These are phyloP conservation scores for Tubiluchus corallicola DNA, from an alignment of 2,888 invertebrate species.

Conservation along the genomic window DNA sequence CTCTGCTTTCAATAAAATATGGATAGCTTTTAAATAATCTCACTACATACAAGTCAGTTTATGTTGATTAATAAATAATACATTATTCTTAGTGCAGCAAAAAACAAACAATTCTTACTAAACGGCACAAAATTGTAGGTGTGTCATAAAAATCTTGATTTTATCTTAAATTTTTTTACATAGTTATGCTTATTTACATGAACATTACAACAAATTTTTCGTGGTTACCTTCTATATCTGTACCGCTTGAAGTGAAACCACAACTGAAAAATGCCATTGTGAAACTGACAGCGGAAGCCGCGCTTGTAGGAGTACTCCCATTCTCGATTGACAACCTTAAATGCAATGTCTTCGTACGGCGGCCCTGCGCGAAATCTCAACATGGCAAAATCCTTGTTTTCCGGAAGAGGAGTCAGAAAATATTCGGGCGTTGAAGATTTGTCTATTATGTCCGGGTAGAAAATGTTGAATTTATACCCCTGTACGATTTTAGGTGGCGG, in stretches of 20 bases:
- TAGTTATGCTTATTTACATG: no score
- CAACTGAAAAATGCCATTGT: constrained; percentile 96
- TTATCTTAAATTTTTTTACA: no score
- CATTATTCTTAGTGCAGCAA: no score
- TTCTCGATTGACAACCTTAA: constrained; percentile 94
- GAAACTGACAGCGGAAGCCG: constrained; percentile 96
- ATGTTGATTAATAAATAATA: no score
- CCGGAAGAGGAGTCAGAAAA: constrained; percentile 58
- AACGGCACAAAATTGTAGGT: no score
- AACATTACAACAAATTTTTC: background rate
- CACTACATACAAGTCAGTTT: no score
- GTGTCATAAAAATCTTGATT: no score
- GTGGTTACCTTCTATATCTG: constrained; percentile 50
- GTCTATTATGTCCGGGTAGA: constrained; percentile 96
- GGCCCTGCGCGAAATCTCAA: constrained; percentile 93
- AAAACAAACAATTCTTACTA: no score
- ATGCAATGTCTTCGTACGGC: constrained; percentile 97
- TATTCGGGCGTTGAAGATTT: constrained; percentile 80
- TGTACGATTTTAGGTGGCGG: constrained; percentile 99
- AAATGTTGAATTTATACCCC: constrained; percentile 99
- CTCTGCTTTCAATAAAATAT: no score
- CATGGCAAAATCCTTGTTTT: constrained; percentile 85
- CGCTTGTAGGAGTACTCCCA: constrained; percentile 98
- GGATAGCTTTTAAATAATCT: no score
- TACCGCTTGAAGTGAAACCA: constrained; percentile 99